phyloP scores from a whole-genome alignment of 2,888 invertebrate genomes.

The Pantelozetes paolii region DNA sequence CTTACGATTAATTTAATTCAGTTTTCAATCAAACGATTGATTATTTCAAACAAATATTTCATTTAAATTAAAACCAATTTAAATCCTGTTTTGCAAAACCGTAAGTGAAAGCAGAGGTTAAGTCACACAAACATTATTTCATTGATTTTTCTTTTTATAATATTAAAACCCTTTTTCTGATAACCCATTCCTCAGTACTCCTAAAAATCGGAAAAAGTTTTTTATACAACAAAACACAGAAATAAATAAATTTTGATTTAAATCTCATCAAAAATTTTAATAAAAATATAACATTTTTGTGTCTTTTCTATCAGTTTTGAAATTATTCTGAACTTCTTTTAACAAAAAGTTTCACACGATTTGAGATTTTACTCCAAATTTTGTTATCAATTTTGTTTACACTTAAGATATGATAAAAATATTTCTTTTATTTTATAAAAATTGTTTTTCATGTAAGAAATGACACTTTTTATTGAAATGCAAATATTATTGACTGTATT shows the following conservation, averaged over 20 bases:
- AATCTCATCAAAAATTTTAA: background rate
- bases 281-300: background rate
- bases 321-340: background rate
- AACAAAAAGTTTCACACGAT: background rate
- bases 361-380: background rate
- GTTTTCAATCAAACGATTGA: background rate
- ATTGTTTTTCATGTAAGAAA: background rate
- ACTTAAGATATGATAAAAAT: background rate
- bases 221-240: too few species aligned
- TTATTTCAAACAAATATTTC: background rate
- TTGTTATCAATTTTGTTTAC: background rate
- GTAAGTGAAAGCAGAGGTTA: background rate
- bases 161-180: background rate
- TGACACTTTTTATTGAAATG: background rate
- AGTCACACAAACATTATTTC: background rate
- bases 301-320: background rate
- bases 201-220: background rate
- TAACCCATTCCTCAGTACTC: background rate
- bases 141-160: background rate
- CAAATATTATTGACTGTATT: background rate
- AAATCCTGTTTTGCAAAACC: background rate
- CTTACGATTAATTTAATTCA: background rate
- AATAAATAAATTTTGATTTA: background rate
- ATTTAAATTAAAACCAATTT: background rate
- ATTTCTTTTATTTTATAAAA: background rate